A percentile compares a stretch with the other conserved stretches of the same genome.
Conservation (phyloP, 2,113 vertebrate genomes). For the Microcebus tavaratra region DNA sequence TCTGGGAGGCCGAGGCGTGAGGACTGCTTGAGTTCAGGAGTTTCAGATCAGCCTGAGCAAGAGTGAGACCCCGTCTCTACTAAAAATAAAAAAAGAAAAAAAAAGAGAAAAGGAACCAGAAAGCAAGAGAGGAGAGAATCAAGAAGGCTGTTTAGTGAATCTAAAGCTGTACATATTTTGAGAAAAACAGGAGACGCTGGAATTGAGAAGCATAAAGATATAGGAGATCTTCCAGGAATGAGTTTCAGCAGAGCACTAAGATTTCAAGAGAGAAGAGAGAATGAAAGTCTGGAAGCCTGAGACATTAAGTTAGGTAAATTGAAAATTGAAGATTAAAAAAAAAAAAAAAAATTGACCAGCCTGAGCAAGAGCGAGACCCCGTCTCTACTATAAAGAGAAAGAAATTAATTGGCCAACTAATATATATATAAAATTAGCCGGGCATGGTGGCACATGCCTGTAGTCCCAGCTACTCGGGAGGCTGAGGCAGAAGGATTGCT, state of each 20-base stretch:
- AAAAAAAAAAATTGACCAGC: not conserved
- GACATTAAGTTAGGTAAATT: not conserved
- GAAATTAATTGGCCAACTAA: no score
- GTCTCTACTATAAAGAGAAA: no score
- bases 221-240: not conserved
- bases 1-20: no score
- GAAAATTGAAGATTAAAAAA: not conserved
- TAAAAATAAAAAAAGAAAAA: no score
- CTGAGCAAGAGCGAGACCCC: no score
- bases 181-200: conserved; percentile 22
- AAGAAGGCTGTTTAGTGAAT: not conserved
- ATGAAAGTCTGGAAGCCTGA: not conserved
- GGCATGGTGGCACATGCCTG: no score
- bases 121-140: not conserved
- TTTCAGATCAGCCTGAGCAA: no score
- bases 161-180: not conserved
- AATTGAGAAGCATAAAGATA: conserved; percentile 23
- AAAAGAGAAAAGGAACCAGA: not conserved
- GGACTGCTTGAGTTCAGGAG: no score
- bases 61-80: no score
- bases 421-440: no score
- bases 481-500: no score
- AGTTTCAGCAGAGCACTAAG: not conserved
- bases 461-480: no score
- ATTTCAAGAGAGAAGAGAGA: not conserved